Evolutionary conservation across 1,140 invertebrate species (phyloP), one percentile per base, ranked within the genome.

Genomic region (Drosophila tropicalis): DNA sequence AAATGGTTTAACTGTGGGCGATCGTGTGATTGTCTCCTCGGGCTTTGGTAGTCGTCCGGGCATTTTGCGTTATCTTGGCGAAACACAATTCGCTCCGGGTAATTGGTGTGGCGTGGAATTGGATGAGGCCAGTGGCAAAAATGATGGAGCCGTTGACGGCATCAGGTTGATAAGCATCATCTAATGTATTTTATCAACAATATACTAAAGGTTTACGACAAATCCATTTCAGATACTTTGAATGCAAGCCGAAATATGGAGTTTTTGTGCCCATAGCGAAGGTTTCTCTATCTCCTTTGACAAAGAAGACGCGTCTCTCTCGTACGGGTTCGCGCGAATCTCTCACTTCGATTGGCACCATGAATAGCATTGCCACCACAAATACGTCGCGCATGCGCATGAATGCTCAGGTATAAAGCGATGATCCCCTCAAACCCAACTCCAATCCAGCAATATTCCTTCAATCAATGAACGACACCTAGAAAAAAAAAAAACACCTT

Each of bases 61-160:
- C 67, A 95, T 96, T 32, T 93, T 99, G 17, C 94, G 95, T 66
- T 99, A 95, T 91, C 93, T 98, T 62, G 98, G 98, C 13, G 92
- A 93, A 19, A 97, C 98, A 41, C 96, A 98, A 70, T 99, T 99
- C 92, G 97, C 98, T 9, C 90, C 95, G 19, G 98, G 98, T 15
- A 95, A 97, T 79, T 99, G 98, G 98, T 98, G 97, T 68, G 98
- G 98, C 13, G 96, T 99, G 22, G 98, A 99, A 93, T 93, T 99
- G 70, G 98, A 99, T 91, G 98, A 98, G 68, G 95, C 97, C 1
- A 93, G 96, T 65, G 98, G 98, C 40, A 99, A 99, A 93, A 99
- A 99, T 93, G 98, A 99, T 93, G 98, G 98, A 54, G 96, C 97
- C 47, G 97, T 99, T 44, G 96, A 95, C 76, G 98, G 95, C 51